Percentiles rank a stretch among this genome's conserved stretches.
Conservation (phyloP, 2,113 vertebrate genomes). For the Passer montanus region DNA sequence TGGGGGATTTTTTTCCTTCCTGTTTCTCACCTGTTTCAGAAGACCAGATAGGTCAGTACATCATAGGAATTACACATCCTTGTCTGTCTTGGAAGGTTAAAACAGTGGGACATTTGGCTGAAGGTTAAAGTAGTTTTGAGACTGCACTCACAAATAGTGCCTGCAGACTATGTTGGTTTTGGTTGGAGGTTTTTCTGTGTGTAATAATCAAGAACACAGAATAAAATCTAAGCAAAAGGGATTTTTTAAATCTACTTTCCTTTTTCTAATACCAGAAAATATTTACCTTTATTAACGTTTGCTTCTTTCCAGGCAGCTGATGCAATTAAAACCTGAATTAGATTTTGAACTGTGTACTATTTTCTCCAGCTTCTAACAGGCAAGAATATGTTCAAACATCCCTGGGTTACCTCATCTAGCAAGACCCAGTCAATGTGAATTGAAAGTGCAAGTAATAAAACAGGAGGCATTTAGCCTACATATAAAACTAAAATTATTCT, state of each 20-base stretch:
- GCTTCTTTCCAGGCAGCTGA: not conserved
- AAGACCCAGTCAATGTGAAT: not conserved
- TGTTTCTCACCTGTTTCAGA: not conserved
- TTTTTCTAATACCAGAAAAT: not conserved
- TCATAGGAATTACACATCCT: not conserved
- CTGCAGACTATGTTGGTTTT: not conserved
- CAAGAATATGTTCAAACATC: not conserved
- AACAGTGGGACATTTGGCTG: not conserved
- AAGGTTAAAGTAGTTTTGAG: conserved; percentile 5
- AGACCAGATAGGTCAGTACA: not conserved
- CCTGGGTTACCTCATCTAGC: not conserved
- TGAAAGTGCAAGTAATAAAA: not conserved
- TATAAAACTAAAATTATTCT: not conserved
- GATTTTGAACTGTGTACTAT: not conserved
- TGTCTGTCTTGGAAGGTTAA: not conserved
- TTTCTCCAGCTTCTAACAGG: not conserved
- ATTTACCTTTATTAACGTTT: conserved; percentile 12
- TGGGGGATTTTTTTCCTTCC: fast-evolving
- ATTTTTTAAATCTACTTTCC: not conserved
- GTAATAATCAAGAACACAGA: not conserved
- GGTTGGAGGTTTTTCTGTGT: fast-evolving
- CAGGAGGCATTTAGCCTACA: not conserved
- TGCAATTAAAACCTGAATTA: not conserved
- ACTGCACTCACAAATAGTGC: not conserved
- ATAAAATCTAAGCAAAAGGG: not conserved